Evolutionary conservation across 2,113 vertebrate genomes (phyloP), one percentile per base, ranked within the genome.

Genomic region (Sorex araneus): DNA sequence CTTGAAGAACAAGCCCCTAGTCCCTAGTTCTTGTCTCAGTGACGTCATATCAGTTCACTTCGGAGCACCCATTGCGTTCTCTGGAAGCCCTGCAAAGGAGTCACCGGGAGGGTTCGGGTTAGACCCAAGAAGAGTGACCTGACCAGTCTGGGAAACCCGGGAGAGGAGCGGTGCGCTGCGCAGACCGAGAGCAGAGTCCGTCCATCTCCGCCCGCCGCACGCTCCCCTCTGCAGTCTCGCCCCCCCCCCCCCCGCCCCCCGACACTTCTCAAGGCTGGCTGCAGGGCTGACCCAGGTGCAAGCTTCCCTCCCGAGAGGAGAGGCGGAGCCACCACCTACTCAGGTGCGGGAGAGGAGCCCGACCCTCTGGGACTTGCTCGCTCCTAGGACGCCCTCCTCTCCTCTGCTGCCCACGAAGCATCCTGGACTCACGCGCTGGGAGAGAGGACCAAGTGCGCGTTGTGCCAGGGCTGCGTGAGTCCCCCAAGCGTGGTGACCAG

Each of bases 11-110:
- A 63, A 63, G 60, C 10, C 21, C 57, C 18, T 60, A 16, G 18
- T 23, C 57, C 57, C 18, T 36, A 71, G 10, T 66, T 82, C 57
- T 34, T 43, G 0, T 50, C 45, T 89, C 34, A 10, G 69, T 77
- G 45, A 84, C 9, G 30, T 64, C 3, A 2, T 73, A 70, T 71
- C 70, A 25, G 0, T 84, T 80, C n/a, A 4, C n/a, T 28, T 34
- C 27, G 64, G 75, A 63, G 64, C 75, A 66, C 63, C 43, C 36
- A 45, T 11, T 54, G 1, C 3, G 6, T 73, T 36, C 84, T 81
- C 87, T 50, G 7, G 74, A 64, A 90, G 60, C 69, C 67, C 36
- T 54, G 57, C 43, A 60, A 63, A 82, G 80, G 80, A 91, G 57
- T 34, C 5, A 2, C 25, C n/a, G 40, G 21, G 32, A 71, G n/a